These are phyloP conservation scores for Panzeria rudis DNA, from an alignment of 2,888 invertebrate genomes.

Conservation along the genomic window DNA sequence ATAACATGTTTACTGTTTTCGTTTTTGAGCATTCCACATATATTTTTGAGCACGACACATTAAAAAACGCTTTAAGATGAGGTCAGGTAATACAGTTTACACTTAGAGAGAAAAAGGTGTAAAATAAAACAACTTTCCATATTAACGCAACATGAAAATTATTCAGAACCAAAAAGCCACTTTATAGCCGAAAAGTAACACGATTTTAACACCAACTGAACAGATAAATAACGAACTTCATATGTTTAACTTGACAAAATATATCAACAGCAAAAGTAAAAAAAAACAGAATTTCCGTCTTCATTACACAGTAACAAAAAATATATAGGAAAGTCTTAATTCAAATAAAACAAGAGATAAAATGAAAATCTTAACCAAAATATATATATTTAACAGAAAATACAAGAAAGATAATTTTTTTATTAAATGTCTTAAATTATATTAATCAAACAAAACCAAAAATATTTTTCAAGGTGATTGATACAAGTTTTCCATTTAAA, in stretches of 20 bases:
- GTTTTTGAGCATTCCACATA: neutral
- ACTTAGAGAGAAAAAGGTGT: constrained; percentile 55
- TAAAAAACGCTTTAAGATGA: neutral
- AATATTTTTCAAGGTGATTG: constrained; percentile 66
- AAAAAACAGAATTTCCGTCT: constrained; percentile 71
- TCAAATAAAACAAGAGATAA: constrained; percentile 27
- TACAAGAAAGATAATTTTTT: constrained; percentile 50
- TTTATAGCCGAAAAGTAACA: constrained; percentile 74
- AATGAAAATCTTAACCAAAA: constrained; percentile 36
- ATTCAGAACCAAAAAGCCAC: constrained; percentile 66
- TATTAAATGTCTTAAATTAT: constrained; percentile 70
- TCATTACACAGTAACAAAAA: constrained; percentile 68
- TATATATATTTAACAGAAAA: constrained; percentile 42
- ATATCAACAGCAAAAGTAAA: constrained; percentile 39
- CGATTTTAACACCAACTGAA: constrained; percentile 57
- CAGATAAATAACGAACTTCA: constrained; percentile 45
- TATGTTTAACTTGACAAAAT: constrained; percentile 52
- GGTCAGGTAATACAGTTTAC: constrained; percentile 73
- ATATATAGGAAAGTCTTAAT: constrained; percentile 33
- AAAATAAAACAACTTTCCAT: neutral
- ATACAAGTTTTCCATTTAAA: constrained; percentile 76
- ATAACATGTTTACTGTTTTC: constrained; percentile 63
- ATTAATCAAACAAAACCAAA: constrained; percentile 48
- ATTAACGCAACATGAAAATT: constrained; percentile 1
- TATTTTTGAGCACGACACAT: neutral